phyloP scores from a whole-genome alignment of 2,888 invertebrate species.

The Psococerastis gibbosa region DNA sequence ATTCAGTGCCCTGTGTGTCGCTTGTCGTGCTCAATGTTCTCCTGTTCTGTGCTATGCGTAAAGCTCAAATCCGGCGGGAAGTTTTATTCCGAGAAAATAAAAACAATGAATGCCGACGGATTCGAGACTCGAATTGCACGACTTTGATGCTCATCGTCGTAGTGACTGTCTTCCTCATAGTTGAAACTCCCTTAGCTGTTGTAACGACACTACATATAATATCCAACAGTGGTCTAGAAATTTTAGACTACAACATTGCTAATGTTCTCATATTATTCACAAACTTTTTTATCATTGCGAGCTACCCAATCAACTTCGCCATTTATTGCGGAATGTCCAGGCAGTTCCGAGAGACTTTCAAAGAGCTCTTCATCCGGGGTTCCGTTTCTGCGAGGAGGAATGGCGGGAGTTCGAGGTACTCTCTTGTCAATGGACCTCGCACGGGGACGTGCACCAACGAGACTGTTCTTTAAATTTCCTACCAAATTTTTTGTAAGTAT shows the following conservation, averaged over 20 bases:
- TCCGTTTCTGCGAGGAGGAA: constrained; percentile 38
- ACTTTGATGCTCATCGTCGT: constrained; percentile 77
- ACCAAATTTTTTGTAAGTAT: neutral
- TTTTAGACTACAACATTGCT: constrained; percentile 57
- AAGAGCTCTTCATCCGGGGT: constrained; percentile 51
- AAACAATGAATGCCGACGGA: constrained; percentile 58
- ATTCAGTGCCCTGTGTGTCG: constrained; percentile 72
- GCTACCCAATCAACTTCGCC: constrained; percentile 86
- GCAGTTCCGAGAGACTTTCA: constrained; percentile 86
- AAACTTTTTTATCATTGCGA: constrained; percentile 79
- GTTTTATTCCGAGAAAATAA: constrained; percentile 58
- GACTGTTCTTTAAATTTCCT: constrained; percentile 43
- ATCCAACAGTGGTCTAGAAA: constrained; percentile 48
- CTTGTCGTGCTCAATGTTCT: constrained; percentile 76
- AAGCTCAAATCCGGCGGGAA: constrained; percentile 61
- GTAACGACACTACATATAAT: constrained; percentile 69
- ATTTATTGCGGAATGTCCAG: constrained; percentile 93
- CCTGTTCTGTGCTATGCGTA: constrained; percentile 66
- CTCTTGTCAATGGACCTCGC: constrained; percentile 61
- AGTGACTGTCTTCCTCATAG: constrained; percentile 62
- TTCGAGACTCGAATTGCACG: constrained; percentile 65
- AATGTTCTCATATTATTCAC: constrained; percentile 62
- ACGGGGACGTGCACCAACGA: constrained; percentile 63
- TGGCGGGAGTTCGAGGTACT: constrained; percentile 52
- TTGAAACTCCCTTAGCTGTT: constrained; percentile 68